phyloP scores from a whole-genome alignment of 2,113 vertebrate species.

The Oncorhynchus mykiss region DNA sequence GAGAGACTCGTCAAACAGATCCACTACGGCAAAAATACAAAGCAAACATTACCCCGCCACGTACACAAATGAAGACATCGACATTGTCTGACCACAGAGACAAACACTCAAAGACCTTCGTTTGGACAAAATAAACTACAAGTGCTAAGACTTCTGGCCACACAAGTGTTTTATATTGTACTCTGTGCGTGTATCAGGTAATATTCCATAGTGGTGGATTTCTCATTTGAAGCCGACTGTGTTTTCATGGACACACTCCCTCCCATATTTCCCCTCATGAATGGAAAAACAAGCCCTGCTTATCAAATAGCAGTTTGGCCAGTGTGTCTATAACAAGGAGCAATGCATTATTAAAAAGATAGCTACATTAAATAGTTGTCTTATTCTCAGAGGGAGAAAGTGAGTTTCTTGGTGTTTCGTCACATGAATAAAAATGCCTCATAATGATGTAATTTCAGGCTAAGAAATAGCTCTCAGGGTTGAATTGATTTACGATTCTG shows the following conservation, averaged over 20 bases:
- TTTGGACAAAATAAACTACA: conserved; percentile 3
- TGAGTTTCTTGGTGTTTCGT: conserved; percentile 32
- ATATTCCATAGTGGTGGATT: neutral
- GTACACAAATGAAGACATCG: neutral
- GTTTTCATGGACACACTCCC: conserved; percentile 24
- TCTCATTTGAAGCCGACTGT: conserved; percentile 9
- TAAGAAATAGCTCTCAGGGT: conserved; percentile 41
- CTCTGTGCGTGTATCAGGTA: neutral
- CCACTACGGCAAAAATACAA: neutral
- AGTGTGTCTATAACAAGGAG: conserved; percentile 26
- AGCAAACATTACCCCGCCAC: neutral
- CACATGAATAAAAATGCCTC: conserved; percentile 43
- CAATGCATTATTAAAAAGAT: conserved; percentile 61
- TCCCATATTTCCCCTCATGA: conserved; percentile 26
- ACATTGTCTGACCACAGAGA: neutral
- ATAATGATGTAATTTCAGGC: conserved; percentile 44
- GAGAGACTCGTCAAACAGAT: neutral
- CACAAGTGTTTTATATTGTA: neutral
- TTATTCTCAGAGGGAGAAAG: conserved; percentile 42
- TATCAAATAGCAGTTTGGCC: conserved; percentile 37
- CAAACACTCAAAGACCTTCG: neutral
- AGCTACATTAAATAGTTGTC: conserved; percentile 27
- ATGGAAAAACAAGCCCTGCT: conserved; percentile 30
- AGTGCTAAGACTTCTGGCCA: neutral
- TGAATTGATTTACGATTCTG: conserved; percentile 41